Percentiles rank a stretch among this genome's conserved stretches.
Evolutionary conservation across 1,140 invertebrate species (phyloP).

Genomic region (Diprion similis): DNA sequence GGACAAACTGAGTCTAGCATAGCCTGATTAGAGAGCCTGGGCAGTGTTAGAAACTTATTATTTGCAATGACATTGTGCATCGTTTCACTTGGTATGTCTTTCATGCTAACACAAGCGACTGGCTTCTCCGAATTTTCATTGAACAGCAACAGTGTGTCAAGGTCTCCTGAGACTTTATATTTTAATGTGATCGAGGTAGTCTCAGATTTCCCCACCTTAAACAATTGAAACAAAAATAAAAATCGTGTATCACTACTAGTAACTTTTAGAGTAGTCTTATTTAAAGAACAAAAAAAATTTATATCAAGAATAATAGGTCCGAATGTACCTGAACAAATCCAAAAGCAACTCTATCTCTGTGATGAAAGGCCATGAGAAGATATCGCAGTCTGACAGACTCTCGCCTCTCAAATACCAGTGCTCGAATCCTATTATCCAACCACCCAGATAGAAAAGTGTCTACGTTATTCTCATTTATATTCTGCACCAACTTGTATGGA

Average conservation of each 20-base stretch:
- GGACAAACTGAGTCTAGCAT: constrained; percentile 85
- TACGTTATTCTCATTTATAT: constrained; percentile 76
- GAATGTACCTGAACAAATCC: constrained; percentile 70
- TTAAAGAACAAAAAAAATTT: constrained; percentile 18
- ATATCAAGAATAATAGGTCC: neutral
- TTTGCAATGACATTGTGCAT: constrained; percentile 87
- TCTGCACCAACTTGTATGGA: constrained; percentile 78
- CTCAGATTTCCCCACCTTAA: constrained; percentile 73
- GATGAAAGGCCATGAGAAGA: constrained; percentile 86
- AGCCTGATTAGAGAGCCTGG: constrained; percentile 90
- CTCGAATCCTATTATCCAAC: constrained; percentile 90
- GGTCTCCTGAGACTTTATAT: constrained; percentile 77
- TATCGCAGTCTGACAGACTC: constrained; percentile 82
- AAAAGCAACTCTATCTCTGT: constrained; percentile 85
- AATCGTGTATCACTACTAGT: neutral
- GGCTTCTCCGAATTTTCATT: constrained; percentile 86
- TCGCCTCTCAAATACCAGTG: constrained; percentile 84
- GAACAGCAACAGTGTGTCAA: constrained; percentile 89
- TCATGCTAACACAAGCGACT: constrained; percentile 85
- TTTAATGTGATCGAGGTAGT: constrained; percentile 69
- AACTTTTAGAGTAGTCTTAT: neutral
- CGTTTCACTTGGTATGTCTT: constrained; percentile 85
- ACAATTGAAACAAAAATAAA: constrained; percentile 21
- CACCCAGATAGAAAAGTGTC: constrained; percentile 86
- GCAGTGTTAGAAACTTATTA: constrained; percentile 89